Base-by-base conservation (phyloP, 2,797 vertebrate species). In the Leucoraja ocellata region DNA sequence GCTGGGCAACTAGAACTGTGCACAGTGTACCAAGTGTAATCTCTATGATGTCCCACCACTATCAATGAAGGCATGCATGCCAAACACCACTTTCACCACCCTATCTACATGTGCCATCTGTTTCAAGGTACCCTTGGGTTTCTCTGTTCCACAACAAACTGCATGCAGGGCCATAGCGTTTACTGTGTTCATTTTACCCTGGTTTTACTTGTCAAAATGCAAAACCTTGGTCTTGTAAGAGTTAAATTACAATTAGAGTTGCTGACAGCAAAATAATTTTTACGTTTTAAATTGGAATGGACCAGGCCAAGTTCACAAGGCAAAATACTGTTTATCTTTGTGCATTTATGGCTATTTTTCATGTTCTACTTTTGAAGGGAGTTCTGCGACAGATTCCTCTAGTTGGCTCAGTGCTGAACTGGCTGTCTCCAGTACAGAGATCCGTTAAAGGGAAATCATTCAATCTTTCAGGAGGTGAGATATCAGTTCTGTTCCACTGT, bases 361-460 rank as follows among this genome's bases (percentile, higher is more conserved):
- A 94, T 80, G 11, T 8, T 23, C 7, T 93, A 0, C 96, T 96
- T 93, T 95, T 94, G 5, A 93, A 99, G 99, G 99, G 99, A 3
- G 96, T 98, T 94, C 95, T 99, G 92, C 97, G 99, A 13, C 99
- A 99, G 95, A 98, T 99, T 94, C 99, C 98, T 0, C 95, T 99
- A 0, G 97, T 99, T 1, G 97, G 98, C 86, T 99, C 99, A 0
- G 96, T 99, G 94, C 95, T 99, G 23, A 99, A 99, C 95, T 99
- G 99, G 99, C 98, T 99, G 93, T 98, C 99, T 95, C 99, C 99
- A 0, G 96, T 98, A 94, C 97, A 98, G 93, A 97, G 97, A 93
- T 97, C 97, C 4, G 94, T 98, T 0, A 98, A 98, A 94, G 99
- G 99, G 94, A 97, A 97, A 94, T 98, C 97, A 0, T 99, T 99